A percentile compares a stretch with the other conserved stretches of the same genome.
Evolutionary conservation across 2,888 invertebrate species (phyloP).

Genomic region (Erebia palarica): DNA sequence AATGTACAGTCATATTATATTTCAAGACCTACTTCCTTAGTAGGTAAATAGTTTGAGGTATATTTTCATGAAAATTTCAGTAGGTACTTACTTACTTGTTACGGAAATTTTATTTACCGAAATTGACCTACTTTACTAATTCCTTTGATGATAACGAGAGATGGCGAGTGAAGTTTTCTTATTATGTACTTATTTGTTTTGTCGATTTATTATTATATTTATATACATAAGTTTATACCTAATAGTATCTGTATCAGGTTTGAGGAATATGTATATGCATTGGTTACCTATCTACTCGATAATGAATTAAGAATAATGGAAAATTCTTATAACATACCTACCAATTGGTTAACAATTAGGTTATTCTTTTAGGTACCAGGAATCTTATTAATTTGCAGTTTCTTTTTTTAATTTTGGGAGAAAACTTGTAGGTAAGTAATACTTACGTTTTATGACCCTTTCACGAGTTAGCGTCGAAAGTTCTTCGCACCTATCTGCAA

Average conservation of each 20-base stretch:
- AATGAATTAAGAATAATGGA: too few species aligned
- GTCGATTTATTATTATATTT: background rate
- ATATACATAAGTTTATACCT: background rate
- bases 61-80: background rate
- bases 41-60: too few species aligned
- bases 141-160: slow-evolving; percentile 4
- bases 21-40: too few species aligned
- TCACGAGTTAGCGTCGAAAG: slow-evolving; percentile 35
- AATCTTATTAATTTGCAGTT: background rate
- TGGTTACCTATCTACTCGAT: too few species aligned
- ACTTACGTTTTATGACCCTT: slow-evolving; percentile 34
- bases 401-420: slow-evolving; percentile 25
- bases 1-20: too few species aligned
- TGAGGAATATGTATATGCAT: too few species aligned
- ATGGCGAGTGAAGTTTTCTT: slow-evolving; percentile 2
- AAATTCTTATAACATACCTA: too few species aligned
- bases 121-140: slow-evolving; percentile 10
- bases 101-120: slow-evolving; percentile 2
- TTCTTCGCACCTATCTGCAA: slow-evolving; percentile 37
- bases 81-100: background rate
- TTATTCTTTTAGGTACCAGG: too few species aligned
- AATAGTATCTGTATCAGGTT: too few species aligned
- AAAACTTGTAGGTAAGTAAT: slow-evolving; percentile 26
- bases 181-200: slow-evolving; percentile 1
- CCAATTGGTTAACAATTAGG: too few species aligned